Evolutionary conservation across 2,888 invertebrate species (phyloP).

Genomic region (Synergus itoensis): DNA sequence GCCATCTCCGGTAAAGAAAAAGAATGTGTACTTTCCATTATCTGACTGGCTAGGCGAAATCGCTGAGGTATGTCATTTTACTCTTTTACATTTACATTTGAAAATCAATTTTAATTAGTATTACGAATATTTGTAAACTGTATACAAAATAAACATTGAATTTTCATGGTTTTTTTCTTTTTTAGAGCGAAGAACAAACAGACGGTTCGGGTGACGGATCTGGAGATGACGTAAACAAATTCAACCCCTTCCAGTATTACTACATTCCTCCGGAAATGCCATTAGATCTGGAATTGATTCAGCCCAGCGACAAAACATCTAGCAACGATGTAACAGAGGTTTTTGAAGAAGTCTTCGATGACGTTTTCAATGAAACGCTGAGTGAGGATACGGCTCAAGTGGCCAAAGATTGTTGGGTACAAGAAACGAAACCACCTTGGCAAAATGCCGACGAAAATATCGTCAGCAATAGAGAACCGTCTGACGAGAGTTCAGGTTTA

Average conservation of each 20-base stretch:
- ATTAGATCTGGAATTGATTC: slow-evolving; percentile 76
- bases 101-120: not conserved
- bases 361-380: not conserved
- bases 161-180: not conserved
- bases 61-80: not conserved
- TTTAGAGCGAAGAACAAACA: slow-evolving; percentile 33
- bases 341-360: slow-evolving; percentile 7
- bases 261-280: slow-evolving; percentile 80
- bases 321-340: not conserved
- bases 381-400: not conserved
- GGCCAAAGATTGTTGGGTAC: not conserved
- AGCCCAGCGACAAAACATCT: not conserved
- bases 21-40: slow-evolving; percentile 9
- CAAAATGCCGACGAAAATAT: slow-evolving; percentile 13
- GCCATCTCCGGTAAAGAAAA: not conserved
- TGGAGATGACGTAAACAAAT: slow-evolving; percentile 72
- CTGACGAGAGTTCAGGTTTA: not conserved
- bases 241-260: slow-evolving; percentile 81
- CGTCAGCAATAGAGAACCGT: slow-evolving; percentile 12
- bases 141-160: not conserved
- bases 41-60: slow-evolving; percentile 9
- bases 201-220: slow-evolving; percentile 15
- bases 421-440: not conserved
- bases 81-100: not conserved
- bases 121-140: not conserved